phyloP scores from a whole-genome alignment of 2,797 vertebrate species.

The Fundulus diaphanus region DNA sequence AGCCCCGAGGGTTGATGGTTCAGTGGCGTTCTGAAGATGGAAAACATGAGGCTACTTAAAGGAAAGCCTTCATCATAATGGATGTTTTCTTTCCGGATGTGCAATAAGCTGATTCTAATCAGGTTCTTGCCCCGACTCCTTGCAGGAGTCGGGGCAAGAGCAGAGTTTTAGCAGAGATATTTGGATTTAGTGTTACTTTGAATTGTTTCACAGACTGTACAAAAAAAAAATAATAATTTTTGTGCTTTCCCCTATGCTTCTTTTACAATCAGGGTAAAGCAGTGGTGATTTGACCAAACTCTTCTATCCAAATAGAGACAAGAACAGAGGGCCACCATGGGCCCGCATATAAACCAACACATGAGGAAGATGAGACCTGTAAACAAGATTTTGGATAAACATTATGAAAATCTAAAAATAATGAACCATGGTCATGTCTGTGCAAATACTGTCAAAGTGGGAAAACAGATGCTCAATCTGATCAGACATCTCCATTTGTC shows the following conservation, averaged over 20 bases:
- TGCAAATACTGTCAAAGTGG: not conserved
- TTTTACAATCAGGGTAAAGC: not conserved
- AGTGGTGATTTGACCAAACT: no score
- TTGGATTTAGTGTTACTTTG: not conserved
- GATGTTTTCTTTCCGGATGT: conserved; percentile 63
- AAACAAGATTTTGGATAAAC: not conserved
- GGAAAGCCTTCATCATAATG: conserved; percentile 67
- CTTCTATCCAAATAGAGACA: not conserved
- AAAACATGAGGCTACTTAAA: conserved; percentile 74
- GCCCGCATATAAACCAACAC: not conserved
- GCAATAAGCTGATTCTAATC: conserved; percentile 74
- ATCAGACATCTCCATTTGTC: not conserved
- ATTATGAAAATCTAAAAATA: not conserved
- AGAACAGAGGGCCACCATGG: not conserved
- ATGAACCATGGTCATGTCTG: not conserved
- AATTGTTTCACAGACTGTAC: not conserved
- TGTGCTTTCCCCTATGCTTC: not conserved
- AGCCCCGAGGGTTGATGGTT: conserved; percentile 81
- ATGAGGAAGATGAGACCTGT: not conserved
- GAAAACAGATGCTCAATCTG: not conserved
- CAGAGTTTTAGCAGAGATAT: not conserved
- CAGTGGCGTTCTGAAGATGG: conserved; percentile 67
- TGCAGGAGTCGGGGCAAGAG: conserved; percentile 34
- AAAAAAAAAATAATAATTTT: no score
- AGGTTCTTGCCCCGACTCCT: conserved; percentile 46